Evolutionary conservation across 2,888 invertebrate species (phyloP).

Genomic region (Nomada fabriciana): DNA sequence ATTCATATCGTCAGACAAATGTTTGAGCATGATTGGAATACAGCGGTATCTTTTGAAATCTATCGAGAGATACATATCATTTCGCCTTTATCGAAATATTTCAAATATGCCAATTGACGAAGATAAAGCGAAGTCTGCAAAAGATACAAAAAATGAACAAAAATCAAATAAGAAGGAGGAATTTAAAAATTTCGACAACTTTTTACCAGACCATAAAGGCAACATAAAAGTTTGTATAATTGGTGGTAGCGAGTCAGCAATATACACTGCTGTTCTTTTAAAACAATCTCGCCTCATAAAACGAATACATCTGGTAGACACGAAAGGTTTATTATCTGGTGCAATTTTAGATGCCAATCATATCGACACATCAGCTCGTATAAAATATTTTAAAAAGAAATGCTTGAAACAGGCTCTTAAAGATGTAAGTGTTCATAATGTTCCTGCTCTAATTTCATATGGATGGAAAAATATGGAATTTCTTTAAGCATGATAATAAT

Average conservation of each 20-base stretch:
- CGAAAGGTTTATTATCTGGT: slow-evolving; percentile 63
- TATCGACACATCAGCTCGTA: slow-evolving; percentile 75
- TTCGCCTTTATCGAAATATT: slow-evolving; percentile 10
- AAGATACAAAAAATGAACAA: neutral
- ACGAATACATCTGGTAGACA: slow-evolving; percentile 74
- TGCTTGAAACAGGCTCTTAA: slow-evolving; percentile 69
- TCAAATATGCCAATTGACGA: slow-evolving; percentile 39
- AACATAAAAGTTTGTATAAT: slow-evolving; percentile 76
- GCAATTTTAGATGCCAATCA: slow-evolving; percentile 70
- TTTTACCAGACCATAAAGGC: slow-evolving; percentile 38
- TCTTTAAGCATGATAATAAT: neutral
- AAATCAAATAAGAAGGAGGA: slow-evolving; percentile 4
- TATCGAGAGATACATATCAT: neutral
- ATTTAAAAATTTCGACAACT: slow-evolving; percentile 25
- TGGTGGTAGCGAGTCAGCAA: slow-evolving; percentile 75
- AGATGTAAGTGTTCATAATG: slow-evolving; percentile 54
- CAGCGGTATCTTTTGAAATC: slow-evolving; percentile 16
- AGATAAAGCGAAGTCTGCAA: slow-evolving; percentile 1
- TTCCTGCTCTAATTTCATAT: neutral
- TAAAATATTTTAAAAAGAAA: slow-evolving; percentile 73
- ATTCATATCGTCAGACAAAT: slow-evolving; percentile 12
- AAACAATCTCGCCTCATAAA: slow-evolving; percentile 78
- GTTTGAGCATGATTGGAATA: slow-evolving; percentile 38
- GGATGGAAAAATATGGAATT: neutral
- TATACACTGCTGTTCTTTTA: slow-evolving; percentile 75